Conservation (phyloP, 1,140 invertebrate species). For the Colletes gigas region DNA sequence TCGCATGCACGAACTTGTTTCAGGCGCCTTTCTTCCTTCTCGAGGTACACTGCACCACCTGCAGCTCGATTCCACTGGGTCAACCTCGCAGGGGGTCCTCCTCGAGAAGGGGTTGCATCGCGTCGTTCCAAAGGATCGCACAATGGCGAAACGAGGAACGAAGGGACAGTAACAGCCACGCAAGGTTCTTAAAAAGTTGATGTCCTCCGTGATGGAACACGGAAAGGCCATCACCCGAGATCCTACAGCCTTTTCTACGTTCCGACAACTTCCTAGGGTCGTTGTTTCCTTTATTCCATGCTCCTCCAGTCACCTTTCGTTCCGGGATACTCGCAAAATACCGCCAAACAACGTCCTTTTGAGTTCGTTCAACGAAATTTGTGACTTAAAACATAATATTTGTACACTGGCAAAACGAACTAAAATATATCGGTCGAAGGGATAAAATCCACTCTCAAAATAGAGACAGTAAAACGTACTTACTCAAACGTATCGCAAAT, state of each 20-base stretch:
- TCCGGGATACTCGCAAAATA: no score
- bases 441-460: no score
- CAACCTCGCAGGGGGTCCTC: conserved; percentile 63
- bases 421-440: no score
- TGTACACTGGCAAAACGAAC: no score
- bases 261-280: not conserved
- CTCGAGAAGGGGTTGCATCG: conserved; percentile 17
- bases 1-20: not conserved
- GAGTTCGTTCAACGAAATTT: not conserved
- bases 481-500: no score
- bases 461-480: no score
- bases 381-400: no score
- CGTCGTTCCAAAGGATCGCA: not conserved
- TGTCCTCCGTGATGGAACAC: not conserved
- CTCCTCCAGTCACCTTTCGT: no score
- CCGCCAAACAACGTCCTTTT: no score
- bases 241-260: not conserved
- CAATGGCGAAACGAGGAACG: conserved; percentile 4
- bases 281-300: no score
- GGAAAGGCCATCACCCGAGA: conserved; percentile 11
- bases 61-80: conserved; percentile 65
- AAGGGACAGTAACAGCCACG: not conserved
- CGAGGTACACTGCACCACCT: conserved; percentile 67
- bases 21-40: not conserved
- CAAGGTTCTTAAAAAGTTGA: not conserved